phyloP scores from a whole-genome alignment of 2,888 invertebrate species.

The Oxytorus armatus region DNA sequence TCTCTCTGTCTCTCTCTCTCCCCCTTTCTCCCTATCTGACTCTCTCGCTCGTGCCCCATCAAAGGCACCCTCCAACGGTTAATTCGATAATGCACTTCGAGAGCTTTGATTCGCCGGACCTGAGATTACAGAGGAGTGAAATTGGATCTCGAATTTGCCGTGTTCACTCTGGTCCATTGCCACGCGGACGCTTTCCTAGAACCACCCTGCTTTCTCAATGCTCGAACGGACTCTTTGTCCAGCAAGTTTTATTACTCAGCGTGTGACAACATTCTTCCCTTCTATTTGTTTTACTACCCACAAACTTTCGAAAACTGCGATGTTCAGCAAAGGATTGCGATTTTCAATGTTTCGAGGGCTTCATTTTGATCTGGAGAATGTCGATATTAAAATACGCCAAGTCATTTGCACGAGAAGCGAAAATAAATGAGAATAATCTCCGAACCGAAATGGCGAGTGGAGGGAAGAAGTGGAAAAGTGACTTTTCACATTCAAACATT shows the following conservation, averaged over 20 bases:
- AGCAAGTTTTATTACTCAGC: constrained; percentile 61
- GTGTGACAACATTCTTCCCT: not conserved
- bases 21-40: too few relatives aligned
- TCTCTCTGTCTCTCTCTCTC: too few relatives aligned
- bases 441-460: not conserved
- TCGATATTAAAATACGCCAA: not conserved
- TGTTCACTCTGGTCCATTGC: constrained; percentile 43
- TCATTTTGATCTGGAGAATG: constrained; percentile 18
- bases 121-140: constrained; percentile 77
- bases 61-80: constrained; percentile 63
- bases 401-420: not conserved
- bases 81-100: constrained; percentile 68
- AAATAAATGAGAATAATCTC: not conserved
- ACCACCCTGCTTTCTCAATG: constrained; percentile 20
- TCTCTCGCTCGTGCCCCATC: constrained; percentile 60
- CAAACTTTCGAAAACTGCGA: not conserved
- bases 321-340: not conserved
- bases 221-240: constrained; percentile 55
- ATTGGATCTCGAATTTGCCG: constrained; percentile 76
- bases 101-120: constrained; percentile 77
- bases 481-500: not conserved
- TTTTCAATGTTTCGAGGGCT: constrained; percentile 5
- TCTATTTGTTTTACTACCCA: constrained; percentile 29
- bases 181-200: constrained; percentile 38
- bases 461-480: not conserved